Evolutionary conservation across 2,888 invertebrate genomes (phyloP).

Genomic region (Cataglyphis rosenhaueri): DNA sequence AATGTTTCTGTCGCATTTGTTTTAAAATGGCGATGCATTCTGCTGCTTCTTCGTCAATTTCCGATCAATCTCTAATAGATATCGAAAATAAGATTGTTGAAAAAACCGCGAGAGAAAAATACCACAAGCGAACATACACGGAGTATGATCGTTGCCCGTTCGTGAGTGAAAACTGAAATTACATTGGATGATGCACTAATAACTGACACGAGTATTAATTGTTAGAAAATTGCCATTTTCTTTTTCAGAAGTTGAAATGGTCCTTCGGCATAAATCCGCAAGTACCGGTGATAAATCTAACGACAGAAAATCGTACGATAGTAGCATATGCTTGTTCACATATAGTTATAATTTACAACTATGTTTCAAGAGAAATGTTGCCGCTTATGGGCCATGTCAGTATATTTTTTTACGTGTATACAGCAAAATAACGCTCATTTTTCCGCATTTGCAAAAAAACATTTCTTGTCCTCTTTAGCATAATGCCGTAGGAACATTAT

Average conservation of each 20-base stretch:
- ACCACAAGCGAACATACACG: neutral
- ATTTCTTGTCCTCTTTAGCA: constrained; percentile 84
- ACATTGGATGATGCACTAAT: neutral
- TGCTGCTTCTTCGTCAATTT: neutral
- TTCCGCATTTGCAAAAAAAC: neutral
- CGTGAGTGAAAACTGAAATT: constrained; percentile 42
- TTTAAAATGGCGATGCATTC: constrained; percentile 38
- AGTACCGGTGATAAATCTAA: constrained; percentile 88
- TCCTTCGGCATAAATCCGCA: constrained; percentile 88
- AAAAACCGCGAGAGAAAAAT: neutral
- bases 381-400: constrained; percentile 91
- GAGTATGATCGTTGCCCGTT: constrained; percentile 66
- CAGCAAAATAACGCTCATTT: constrained; percentile 30
- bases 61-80: neutral
- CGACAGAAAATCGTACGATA: constrained; percentile 85
- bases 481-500: constrained; percentile 86
- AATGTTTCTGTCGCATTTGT: constrained; percentile 18
- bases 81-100: neutral
- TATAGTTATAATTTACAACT: constrained; percentile 89
- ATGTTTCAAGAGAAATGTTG: constrained; percentile 87
- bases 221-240: neutral
- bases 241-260: constrained; percentile 87
- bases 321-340: constrained; percentile 89
- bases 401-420: constrained; percentile 44
- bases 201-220: neutral